A percentile compares a stretch with the other conserved stretches of the same genome.
Evolutionary conservation across 2,797 vertebrate species (phyloP).

Genomic region (Takifugu rubripes): DNA sequence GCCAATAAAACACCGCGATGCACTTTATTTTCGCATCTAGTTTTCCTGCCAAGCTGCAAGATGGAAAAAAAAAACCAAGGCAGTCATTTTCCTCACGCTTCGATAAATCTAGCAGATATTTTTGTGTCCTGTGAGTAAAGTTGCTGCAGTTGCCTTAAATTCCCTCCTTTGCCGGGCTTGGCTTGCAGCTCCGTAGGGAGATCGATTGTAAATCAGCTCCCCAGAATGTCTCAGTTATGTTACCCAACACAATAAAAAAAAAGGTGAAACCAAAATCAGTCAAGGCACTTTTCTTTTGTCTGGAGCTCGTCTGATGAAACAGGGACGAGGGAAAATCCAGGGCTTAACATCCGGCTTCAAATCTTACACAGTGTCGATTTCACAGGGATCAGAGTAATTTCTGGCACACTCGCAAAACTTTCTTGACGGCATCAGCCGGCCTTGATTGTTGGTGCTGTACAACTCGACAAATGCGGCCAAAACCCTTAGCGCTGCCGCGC

Average conservation of each 20-base stretch:
- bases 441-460: constrained; percentile 49
- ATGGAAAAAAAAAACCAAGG: constrained; percentile 28
- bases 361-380: constrained; percentile 58
- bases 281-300: constrained; percentile 37
- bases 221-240: constrained; percentile 61
- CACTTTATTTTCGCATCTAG: constrained; percentile 7
- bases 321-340: constrained; percentile 43
- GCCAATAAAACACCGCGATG: constrained; percentile 13
- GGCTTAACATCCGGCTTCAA: constrained; percentile 42
- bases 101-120: constrained; percentile 71
- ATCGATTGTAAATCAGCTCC: constrained; percentile 61
- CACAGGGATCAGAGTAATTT: constrained; percentile 63
- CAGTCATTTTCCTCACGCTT: constrained; percentile 38
- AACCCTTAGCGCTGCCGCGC: constrained; percentile 46
- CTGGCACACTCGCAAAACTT: constrained; percentile 55
- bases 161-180: constrained; percentile 36
- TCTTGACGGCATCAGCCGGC: constrained; percentile 34
- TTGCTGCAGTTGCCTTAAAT: constrained; percentile 61
- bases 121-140: constrained; percentile 48
- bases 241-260: constrained; percentile 65
- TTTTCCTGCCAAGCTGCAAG: constrained; percentile 20
- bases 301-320: constrained; percentile 35
- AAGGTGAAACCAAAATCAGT: constrained; percentile 18
- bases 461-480: constrained; percentile 64
- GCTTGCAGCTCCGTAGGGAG: constrained; percentile 40